Evolutionary conservation across 2,888 invertebrate species (phyloP), one percentile per base, ranked within the genome.

Genomic region (Lycia hirtaria): DNA sequence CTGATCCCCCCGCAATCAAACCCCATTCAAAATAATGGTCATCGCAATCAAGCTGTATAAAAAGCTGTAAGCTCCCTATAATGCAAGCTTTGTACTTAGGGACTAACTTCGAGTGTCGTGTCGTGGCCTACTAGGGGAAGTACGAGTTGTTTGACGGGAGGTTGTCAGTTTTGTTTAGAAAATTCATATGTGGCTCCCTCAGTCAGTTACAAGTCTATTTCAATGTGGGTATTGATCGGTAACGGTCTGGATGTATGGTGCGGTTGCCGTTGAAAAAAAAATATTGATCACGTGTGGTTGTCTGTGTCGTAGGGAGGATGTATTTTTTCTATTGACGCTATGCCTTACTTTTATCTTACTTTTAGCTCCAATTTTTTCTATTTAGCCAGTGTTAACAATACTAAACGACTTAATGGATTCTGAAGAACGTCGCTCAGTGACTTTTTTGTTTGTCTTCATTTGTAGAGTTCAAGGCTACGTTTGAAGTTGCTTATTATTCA

Each of bases 201-300:
- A 14, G 2, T 14, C 1, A 2, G 14, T 2, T 1, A 32, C 7
- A 32, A 14, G 14, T 14, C 9, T n/a, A 12, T 15, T 7, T 6
- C 14, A 7, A 14, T 32, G 14, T 14, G 14, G 14, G 32, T 32
- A 45, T 45, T 32, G 45, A 45, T 45, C 45, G 32, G 45, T 45
- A 45, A 45, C 45, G 45, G 44, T 44, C 19, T 43, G 44, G 41
- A 20, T 41, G 22, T 30, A 44, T 44, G 30, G 14, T 32, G 32
- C 14, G 4, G 14, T 14, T 14, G 32, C 19, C 28, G 28, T 19
- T 44, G 15, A 30, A 45, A 45, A 45, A 45, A 45, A 45, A 45
- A 45, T 45, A 45, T 45, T 32, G 45, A 45, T 32, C 20, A 20
- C 5, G 26, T 26, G 6, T 26, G 6, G 26, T 4, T 30, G 30